These are phyloP conservation scores for Oreotrochilus melanogaster DNA, from an alignment of 2,113 vertebrate genomes.

Conservation along the genomic window DNA sequence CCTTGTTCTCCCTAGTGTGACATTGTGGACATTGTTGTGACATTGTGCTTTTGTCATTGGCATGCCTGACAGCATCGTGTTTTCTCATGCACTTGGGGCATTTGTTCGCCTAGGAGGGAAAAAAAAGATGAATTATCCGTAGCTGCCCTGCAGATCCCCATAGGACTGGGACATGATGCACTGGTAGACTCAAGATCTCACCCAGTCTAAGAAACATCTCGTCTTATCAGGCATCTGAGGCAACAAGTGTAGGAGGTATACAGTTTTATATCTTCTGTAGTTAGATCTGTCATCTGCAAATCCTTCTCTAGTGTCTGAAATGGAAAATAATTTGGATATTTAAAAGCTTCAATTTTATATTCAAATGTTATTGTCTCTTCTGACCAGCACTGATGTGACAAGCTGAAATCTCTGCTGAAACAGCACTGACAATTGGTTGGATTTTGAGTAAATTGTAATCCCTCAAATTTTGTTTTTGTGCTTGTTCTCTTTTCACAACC, in stretches of 20 bases:
- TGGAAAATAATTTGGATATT: not conserved
- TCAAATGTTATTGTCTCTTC: not conserved
- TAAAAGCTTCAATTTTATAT: not conserved
- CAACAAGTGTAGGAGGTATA: not conserved
- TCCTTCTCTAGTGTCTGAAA: not conserved
- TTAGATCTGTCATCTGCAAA: not conserved
- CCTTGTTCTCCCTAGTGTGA: not conserved
- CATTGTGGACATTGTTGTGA: not conserved
- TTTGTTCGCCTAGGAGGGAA: not conserved
- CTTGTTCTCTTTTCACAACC: not conserved
- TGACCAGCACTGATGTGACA: not conserved
- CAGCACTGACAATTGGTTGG: not conserved
- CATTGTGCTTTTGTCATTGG: not conserved
- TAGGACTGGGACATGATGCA: not conserved
- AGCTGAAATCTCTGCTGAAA: not conserved
- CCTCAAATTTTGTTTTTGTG: not conserved
- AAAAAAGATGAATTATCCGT: rapidly evolving
- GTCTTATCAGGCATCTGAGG: not conserved
- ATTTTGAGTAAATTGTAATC: not conserved
- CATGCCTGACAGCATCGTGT: not conserved
- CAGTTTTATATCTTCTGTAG: not conserved
- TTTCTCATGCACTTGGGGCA: not conserved
- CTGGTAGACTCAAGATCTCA: not conserved
- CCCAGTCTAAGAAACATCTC: not conserved
- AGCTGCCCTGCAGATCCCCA: not conserved